These are phyloP conservation scores for Myiozetetes cayanensis DNA, from an alignment of 2,113 vertebrate genomes.

Conservation along the genomic window DNA sequence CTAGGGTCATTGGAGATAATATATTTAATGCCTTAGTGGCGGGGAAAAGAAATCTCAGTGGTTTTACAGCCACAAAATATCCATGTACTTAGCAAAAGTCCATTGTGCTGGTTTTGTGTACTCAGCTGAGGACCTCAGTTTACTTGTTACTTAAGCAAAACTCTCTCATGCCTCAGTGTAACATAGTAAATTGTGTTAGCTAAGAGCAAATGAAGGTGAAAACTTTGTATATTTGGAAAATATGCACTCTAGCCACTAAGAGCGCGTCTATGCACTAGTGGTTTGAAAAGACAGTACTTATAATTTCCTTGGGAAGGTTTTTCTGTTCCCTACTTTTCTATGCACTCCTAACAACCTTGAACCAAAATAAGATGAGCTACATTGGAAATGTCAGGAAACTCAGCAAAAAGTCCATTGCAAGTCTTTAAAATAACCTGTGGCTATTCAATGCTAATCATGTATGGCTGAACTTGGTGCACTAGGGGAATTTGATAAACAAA, in stretches of 20 bases:
- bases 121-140: background rate
- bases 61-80: background rate
- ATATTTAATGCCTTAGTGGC: background rate
- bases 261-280: background rate
- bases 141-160: slow-evolving; percentile 13
- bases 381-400: background rate
- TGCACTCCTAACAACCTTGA: background rate
- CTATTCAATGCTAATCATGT: background rate
- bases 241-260: background rate
- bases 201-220: background rate
- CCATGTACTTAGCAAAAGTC: background rate
- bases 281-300: background rate
- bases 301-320: background rate
- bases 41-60: background rate
- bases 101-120: background rate
- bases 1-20: background rate
- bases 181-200: background rate
- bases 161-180: background rate
- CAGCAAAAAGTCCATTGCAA: background rate
- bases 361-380: background rate
- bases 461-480: background rate
- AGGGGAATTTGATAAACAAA: background rate
- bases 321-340: background rate
- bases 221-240: background rate
- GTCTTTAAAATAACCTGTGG: background rate